Conservation (phyloP, 2,888 invertebrate species). For the Bombyx huttoni region DNA sequence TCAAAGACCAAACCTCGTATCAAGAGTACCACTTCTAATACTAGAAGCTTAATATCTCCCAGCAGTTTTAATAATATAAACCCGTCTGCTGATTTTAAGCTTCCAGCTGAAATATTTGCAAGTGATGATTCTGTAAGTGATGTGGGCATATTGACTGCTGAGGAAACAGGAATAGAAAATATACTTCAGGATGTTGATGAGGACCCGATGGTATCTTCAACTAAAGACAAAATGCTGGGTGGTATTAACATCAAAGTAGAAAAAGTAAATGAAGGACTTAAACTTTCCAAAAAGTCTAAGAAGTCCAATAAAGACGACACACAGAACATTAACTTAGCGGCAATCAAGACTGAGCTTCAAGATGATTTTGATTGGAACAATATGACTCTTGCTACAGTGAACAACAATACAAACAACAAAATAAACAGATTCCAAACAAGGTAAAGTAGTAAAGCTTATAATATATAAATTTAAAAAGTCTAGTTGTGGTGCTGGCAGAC, state of each 20-base stretch:
- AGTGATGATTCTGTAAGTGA: slow-evolving; percentile 63
- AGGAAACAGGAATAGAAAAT: slow-evolving; percentile 33
- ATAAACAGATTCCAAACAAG: slow-evolving; percentile 51
- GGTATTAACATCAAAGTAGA: slow-evolving; percentile 58
- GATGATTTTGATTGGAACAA: slow-evolving; percentile 64
- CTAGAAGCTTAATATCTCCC: slow-evolving; percentile 27
- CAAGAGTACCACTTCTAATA: slow-evolving; percentile 13
- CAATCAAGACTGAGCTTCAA: slow-evolving; percentile 63
- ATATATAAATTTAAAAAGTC: too few species aligned
- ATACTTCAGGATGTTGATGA: slow-evolving; percentile 31
- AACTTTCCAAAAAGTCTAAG: slow-evolving; percentile 35
- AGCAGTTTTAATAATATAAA: slow-evolving; percentile 43
- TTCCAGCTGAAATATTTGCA: slow-evolving; percentile 66
- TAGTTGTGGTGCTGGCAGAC: background rate
- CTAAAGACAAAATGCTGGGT: slow-evolving; percentile 57
- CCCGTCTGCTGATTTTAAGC: slow-evolving; percentile 50
- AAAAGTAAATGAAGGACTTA: slow-evolving; percentile 22
- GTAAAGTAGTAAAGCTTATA: slow-evolving; percentile 25
- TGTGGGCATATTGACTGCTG: slow-evolving; percentile 32
- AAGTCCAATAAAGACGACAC: slow-evolving; percentile 31
- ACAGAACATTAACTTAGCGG: slow-evolving; percentile 35
- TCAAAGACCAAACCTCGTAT: slow-evolving; percentile 27
- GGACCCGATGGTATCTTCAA: slow-evolving; percentile 18
- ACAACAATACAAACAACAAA: slow-evolving; percentile 36
- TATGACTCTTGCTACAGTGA: slow-evolving; percentile 60